Evolutionary conservation across 1,140 invertebrate species (phyloP), one percentile per base, ranked within the genome.

Genomic region (Aphis gossypii): DNA sequence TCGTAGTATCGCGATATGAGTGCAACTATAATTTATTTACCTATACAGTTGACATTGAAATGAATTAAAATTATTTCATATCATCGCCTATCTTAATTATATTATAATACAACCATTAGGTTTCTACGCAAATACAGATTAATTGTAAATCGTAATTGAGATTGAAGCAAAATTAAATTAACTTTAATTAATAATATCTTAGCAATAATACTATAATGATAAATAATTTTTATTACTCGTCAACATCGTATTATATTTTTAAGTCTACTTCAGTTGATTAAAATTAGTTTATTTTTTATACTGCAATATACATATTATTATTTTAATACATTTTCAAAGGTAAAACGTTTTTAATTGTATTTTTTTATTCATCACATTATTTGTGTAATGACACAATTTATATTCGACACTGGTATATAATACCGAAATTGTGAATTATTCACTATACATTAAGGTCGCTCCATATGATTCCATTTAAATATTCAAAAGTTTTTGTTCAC

Each of bases 401-500:
- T 89, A 89, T 56, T 56, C 48, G 88, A 56, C 54, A 89, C 88
- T 25, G 38, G 48, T 89, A 21, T 35, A n/a, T 21, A 1, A 35
- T 23, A 41, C 88, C 35, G 0, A 76, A 56, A 89, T 18, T 2
- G 25, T 68, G 56, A 90, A 90, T 68, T 60, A 68, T 90, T 68
- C n/a, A 68, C 60, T 46, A 46, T n/a, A n/a, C 44, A 90, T 90
- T 38, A 89, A 54, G 88, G 88, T 89, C 25, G n/a, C 41, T 68
- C 41, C 30, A 41, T 68, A 38, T 68, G 89, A 90, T 90, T 44
- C 9, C 25, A 90, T 41, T 90, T 90, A 68, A 90, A 90, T 44
- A 68, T 90, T 90, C 89, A 92, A 92, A 92, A 92, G 90, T 92
- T 92, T 92, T 35, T 48, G 90, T 92, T n/a, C 25, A 11, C 38